Percentiles rank a stretch among this genome's conserved stretches.
These are phyloP conservation scores for Semicossyphus pulcher DNA, from an alignment of 2,113 vertebrate genomes.

Conservation along the genomic window DNA sequence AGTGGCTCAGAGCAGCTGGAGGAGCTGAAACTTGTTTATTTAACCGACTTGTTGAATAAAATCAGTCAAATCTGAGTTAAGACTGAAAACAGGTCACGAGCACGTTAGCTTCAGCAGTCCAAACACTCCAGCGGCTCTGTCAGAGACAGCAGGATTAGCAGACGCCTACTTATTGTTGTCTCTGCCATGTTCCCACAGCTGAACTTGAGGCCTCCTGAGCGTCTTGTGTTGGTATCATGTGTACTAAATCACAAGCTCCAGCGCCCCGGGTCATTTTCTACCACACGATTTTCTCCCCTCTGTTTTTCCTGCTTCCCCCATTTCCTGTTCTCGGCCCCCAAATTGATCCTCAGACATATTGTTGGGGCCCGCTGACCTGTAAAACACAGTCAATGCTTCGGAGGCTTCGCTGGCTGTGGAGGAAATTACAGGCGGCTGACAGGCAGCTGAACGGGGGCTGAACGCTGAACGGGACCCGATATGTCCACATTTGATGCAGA, in stretches of 20 bases:
- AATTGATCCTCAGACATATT: conserved; percentile 82
- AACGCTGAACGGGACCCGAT: neutral
- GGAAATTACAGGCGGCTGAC: conserved; percentile 80
- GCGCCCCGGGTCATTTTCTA: conserved; percentile 79
- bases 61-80: too few relatives aligned
- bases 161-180: neutral
- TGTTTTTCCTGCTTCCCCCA: conserved; percentile 66
- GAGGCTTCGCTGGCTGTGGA: conserved; percentile 38
- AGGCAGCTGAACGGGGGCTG: conserved; percentile 5
- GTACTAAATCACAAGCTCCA: conserved; percentile 77
- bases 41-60: too few relatives aligned
- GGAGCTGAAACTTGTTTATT: too few relatives aligned
- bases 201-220: conserved; percentile 21
- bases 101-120: too few relatives aligned
- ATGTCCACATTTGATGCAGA: too few relatives aligned
- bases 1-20: too few relatives aligned
- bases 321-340: conserved; percentile 65
- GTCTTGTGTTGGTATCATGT: conserved; percentile 61
- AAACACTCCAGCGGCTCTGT: too few relatives aligned
- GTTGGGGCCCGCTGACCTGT: conserved; percentile 81
- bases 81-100: too few relatives aligned
- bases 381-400: conserved; percentile 63
- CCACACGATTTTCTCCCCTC: conserved; percentile 55
- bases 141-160: neutral
- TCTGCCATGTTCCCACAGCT: neutral